Evolutionary conservation across 2,888 invertebrate species (phyloP), one percentile per base, ranked within the genome.

Genomic region (Diplolepis rosae): DNA sequence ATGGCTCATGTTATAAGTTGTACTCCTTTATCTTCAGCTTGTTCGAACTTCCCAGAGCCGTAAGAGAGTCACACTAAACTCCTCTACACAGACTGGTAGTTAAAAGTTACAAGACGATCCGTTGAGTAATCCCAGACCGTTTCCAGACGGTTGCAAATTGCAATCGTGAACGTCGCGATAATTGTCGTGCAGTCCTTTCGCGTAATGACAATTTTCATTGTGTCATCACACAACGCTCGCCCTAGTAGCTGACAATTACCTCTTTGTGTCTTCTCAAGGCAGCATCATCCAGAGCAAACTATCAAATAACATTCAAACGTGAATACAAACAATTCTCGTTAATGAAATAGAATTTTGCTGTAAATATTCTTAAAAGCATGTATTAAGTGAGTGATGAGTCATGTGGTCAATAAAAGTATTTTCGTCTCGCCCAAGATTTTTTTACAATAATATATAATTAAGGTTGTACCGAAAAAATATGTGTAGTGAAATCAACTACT

Each of bases 101-200:
- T 85, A 85, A 87, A 86, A 87, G 87, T 87, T 87, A 86, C 87
- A 85, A 85, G 87, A 87, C 83, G 84, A 87, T 87, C 83, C 84
- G 86, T 87, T 87, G 87, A 85, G 87, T 86, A 87, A 87, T 87
- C 85, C 87, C 82, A 86, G 84, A 85, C 84, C 83, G 85, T 86
- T 87, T 85, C 85, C 84, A 84, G 87, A 86, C 85, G 84, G 81
- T 84, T 83, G 84, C 84, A 85, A 87, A 87, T 87, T 85, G 86
- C 84, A 87, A 87, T 87, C 85, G 86, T 85, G 84, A 86, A 85
- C 85, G 82, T 83, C 77, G 87, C 83, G 87, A 88, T 88, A 87
- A 88, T 88, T 88, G 87, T 88, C 86, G 84, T 83, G 83, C 81
- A 81, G 81, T 83, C 79, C 80, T 84, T 81, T 81, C 82, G 82